Evolutionary conservation across 2,888 invertebrate genomes (phyloP).

Genomic region (Eupithecia vulgata): DNA sequence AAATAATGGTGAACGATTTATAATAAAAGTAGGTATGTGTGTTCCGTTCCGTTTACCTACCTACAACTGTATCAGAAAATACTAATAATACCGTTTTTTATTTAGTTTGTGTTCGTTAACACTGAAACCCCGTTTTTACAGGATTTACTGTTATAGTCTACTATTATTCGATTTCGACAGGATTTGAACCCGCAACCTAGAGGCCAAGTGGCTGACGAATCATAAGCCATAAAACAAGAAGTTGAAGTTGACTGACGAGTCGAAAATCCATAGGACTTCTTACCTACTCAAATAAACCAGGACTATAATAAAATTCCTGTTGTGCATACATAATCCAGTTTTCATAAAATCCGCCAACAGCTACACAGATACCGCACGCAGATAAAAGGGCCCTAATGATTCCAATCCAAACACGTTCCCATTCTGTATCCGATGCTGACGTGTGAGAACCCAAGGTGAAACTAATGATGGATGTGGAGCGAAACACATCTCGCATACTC

Average conservation of each 20-base stretch:
- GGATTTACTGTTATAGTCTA: too few species aligned
- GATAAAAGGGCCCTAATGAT: slow-evolving; percentile 25
- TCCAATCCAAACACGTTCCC: slow-evolving; percentile 10
- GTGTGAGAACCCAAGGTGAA: slow-evolving; percentile 36
- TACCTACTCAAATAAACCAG: too few species aligned
- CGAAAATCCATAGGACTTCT: too few species aligned
- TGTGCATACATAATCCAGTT: not conserved
- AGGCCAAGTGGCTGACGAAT: too few species aligned
- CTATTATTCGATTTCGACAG: too few species aligned
- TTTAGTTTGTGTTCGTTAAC: too few species aligned
- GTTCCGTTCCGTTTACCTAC: not conserved
- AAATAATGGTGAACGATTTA: not conserved
- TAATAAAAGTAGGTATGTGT: not conserved
- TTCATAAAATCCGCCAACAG: not conserved
- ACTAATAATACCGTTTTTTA: too few species aligned
- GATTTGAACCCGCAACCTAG: too few species aligned
- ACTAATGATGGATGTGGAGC: slow-evolving; percentile 41
- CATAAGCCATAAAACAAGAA: too few species aligned
- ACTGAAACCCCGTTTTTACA: too few species aligned
- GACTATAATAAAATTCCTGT: too few species aligned
- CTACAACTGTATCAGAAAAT: not conserved
- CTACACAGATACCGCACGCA: slow-evolving; percentile 7
- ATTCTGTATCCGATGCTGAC: slow-evolving; percentile 33
- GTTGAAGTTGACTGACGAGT: too few species aligned
- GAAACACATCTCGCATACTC: slow-evolving; percentile 22